A percentile compares a stretch with the other conserved stretches of the same genome.
Conservation (phyloP, 2,888 invertebrate species). For the Euzetes globulus region DNA sequence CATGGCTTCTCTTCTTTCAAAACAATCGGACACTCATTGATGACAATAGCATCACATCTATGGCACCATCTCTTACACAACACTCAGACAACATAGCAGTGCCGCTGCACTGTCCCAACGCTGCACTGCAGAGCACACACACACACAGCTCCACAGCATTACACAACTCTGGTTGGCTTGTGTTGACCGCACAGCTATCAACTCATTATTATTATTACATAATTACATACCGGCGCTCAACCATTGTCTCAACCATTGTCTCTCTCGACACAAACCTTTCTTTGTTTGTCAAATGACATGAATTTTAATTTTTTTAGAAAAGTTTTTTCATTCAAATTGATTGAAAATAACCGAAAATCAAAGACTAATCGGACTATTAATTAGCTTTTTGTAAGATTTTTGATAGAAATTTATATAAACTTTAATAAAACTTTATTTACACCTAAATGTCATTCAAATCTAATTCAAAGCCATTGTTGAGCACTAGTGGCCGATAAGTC, state of each 20-base stretch:
- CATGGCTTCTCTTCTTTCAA: slow-evolving; percentile 31
- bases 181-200: background rate
- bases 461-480: slow-evolving; percentile 38
- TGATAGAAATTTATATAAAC: background rate
- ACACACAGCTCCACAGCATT: background rate
- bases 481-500: slow-evolving; percentile 52
- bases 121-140: background rate
- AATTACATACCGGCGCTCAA: slow-evolving; percentile 7
- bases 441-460: background rate
- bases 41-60: slow-evolving; percentile 8
- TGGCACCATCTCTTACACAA: slow-evolving; percentile 33
- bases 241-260: background rate
- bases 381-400: slow-evolving; percentile 7
- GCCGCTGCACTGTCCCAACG: background rate
- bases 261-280: background rate
- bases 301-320: background rate
- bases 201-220: background rate
- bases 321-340: background rate
- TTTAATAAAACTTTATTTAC: slow-evolving; percentile 22
- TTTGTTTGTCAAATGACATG: background rate
- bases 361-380: background rate
- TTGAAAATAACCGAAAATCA: background rate
- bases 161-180: background rate
- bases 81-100: background rate
- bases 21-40: slow-evolving; percentile 9